phyloP scores from a whole-genome alignment of 1,140 invertebrate genomes.

The Parasteatoda tepidariorum region DNA sequence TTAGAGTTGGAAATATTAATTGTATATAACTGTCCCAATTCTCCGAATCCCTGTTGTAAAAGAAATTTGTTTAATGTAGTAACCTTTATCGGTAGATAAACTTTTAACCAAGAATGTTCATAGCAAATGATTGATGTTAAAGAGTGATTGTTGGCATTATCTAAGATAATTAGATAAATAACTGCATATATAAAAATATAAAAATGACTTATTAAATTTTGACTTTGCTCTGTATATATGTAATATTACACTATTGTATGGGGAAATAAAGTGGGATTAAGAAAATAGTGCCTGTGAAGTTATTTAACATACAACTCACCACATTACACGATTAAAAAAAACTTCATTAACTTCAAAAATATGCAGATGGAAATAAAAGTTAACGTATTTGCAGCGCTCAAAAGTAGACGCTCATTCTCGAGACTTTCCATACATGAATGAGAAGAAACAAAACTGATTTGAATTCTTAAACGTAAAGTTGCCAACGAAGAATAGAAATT shows the following conservation, averaged over 20 bases:
- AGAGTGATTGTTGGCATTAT: constrained; percentile 51
- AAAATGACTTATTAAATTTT: constrained; percentile 55
- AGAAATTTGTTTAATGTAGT: constrained; percentile 41
- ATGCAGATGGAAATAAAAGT: no score
- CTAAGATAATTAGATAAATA: constrained; percentile 39
- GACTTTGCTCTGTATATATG: constrained; percentile 56
- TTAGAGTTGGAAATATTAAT: constrained; percentile 33
- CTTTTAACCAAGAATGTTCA: constrained; percentile 57
- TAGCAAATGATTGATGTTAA: constrained; percentile 57
- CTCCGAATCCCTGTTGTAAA: constrained; percentile 27
- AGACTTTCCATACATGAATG: no score
- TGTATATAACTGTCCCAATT: constrained; percentile 39
- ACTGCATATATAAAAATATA: constrained; percentile 31
- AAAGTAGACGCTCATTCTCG: no score
- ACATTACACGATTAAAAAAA: background rate
- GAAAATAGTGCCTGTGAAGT: background rate
- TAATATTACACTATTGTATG: constrained; percentile 44
- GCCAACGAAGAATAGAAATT: no score
- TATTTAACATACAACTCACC: background rate
- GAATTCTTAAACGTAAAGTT: no score
- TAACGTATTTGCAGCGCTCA: no score
- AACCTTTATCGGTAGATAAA: constrained; percentile 35
- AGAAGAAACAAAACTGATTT: no score
- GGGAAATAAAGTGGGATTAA: constrained; percentile 45
- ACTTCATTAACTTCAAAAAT: background rate